Percentiles rank a stretch among this genome's conserved stretches.
These are phyloP conservation scores for Conopomorpha cramerella DNA, from an alignment of 1,140 invertebrate genomes.

Conservation along the genomic window DNA sequence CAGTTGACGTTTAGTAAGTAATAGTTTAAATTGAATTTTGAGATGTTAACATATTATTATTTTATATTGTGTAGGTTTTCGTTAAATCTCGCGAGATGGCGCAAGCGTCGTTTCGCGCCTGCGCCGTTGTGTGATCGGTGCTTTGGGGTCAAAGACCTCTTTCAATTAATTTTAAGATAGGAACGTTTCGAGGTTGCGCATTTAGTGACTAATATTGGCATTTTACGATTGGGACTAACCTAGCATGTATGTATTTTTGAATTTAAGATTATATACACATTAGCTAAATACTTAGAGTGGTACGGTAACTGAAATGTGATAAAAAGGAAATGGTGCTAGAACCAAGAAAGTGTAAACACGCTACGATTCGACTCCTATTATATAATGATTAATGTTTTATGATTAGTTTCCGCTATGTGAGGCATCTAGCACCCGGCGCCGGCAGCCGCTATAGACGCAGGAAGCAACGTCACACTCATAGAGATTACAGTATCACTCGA, in stretches of 20 bases:
- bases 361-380: slow-evolving; percentile 58
- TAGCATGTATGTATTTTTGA: slow-evolving; percentile 60
- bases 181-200: slow-evolving; percentile 51
- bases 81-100: slow-evolving; percentile 18
- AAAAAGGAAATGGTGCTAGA: slow-evolving; percentile 63
- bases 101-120: slow-evolving; percentile 8
- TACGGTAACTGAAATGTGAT: slow-evolving; percentile 64
- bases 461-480: slow-evolving; percentile 27
- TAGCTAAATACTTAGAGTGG: slow-evolving; percentile 63
- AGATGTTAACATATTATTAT: slow-evolving; percentile 46
- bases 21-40: slow-evolving; percentile 13
- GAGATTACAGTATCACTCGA: slow-evolving; percentile 60
- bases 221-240: slow-evolving; percentile 64
- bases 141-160: slow-evolving; percentile 47
- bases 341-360: slow-evolving; percentile 58
- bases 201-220: slow-evolving; percentile 62
- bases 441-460: slow-evolving; percentile 41
- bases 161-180: slow-evolving; percentile 49
- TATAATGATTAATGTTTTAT: slow-evolving; percentile 55
- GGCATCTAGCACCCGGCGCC: slow-evolving; percentile 54
- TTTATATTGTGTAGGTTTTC: slow-evolving; percentile 54
- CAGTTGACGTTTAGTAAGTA: slow-evolving; percentile 28
- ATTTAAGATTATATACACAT: slow-evolving; percentile 61
- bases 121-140: slow-evolving; percentile 27
- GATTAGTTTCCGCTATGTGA: slow-evolving; percentile 49